Conservation (phyloP, 2,797 vertebrate species). For the Psittacula echo region DNA sequence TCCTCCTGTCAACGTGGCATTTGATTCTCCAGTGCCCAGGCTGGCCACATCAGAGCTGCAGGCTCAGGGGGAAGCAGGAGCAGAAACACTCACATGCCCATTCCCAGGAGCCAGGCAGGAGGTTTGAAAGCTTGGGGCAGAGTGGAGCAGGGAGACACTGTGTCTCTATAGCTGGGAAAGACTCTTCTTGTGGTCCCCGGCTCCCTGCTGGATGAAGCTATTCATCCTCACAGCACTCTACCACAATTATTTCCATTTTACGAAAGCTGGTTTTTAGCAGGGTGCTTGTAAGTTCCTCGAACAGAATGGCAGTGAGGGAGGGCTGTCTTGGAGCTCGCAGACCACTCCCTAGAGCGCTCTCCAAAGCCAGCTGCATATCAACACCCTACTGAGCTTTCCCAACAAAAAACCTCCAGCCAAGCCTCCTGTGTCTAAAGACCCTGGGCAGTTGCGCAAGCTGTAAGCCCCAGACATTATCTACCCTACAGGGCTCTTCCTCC, state of each 20-base stretch:
- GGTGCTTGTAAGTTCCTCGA: not conserved
- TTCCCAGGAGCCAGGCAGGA: not conserved
- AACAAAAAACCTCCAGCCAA: not conserved
- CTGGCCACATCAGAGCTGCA: not conserved
- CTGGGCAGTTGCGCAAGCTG: not conserved
- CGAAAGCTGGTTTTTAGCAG: conserved; percentile 25
- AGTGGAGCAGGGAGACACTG: not conserved
- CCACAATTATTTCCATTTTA: conserved; percentile 29
- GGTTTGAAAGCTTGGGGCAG: not conserved
- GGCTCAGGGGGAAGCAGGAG: not conserved
- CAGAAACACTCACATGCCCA: not conserved
- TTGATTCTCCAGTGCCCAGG: not conserved
- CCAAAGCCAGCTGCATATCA: not conserved
- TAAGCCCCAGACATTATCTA: not conserved
- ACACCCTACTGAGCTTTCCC: not conserved
- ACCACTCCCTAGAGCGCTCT: not conserved
- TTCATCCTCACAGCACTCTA: not conserved
- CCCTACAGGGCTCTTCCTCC: not conserved
- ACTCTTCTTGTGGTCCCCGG: not conserved
- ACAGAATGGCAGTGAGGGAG: not conserved
- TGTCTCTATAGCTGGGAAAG: not conserved
- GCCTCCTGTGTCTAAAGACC: not conserved
- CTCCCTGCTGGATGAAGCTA: conserved; percentile 24
- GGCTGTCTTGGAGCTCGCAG: not conserved
- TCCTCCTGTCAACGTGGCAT: not conserved